Percentiles rank a stretch among this genome's conserved stretches.
Evolutionary conservation across 1,140 invertebrate genomes (phyloP).

Genomic region (Helicoverpa armigera): DNA sequence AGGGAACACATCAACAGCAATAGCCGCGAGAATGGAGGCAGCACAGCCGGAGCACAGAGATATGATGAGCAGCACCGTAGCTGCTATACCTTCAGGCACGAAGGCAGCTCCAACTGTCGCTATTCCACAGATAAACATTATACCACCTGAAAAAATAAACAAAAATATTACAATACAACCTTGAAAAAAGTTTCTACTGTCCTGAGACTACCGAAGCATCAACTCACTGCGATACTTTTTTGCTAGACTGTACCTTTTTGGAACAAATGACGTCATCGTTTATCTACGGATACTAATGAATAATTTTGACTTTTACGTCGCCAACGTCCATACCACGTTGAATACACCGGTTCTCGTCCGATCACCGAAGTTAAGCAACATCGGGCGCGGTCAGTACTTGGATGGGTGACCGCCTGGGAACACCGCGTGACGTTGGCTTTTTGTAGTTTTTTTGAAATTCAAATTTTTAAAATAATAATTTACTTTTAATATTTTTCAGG

Average conservation of each 20-base stretch:
- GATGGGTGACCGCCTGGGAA: conserved; percentile 55
- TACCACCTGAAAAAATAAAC: conserved; percentile 60
- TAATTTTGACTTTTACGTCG: too few relatives aligned
- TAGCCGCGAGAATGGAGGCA: conserved; percentile 77
- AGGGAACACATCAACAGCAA: conserved; percentile 81
- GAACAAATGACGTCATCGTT: too few relatives aligned
- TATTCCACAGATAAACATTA: conserved; percentile 72
- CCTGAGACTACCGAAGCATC: too few relatives aligned
- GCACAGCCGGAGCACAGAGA: conserved; percentile 76
- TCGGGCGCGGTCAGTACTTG: conserved; percentile 62
- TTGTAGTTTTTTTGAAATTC: not conserved
- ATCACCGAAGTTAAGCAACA: conserved; percentile 63
- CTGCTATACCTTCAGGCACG: conserved; percentile 66
- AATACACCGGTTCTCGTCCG: conserved; percentile 61
- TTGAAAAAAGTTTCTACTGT: not conserved
- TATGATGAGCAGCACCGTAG: conserved; percentile 74
- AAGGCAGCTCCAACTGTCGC: conserved; percentile 71
- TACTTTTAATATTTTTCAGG: too few relatives aligned
- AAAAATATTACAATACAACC: not conserved
- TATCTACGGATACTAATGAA: too few relatives aligned
- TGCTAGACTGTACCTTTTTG: too few relatives aligned
- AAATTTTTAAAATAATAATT: too few relatives aligned
- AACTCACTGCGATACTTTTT: too few relatives aligned
- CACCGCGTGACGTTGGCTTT: conserved; percentile 52
- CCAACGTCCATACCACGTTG: conserved; percentile 67